These are phyloP conservation scores for Maniola hyperantus DNA, from an alignment of 2,888 invertebrate species.

Conservation along the genomic window DNA sequence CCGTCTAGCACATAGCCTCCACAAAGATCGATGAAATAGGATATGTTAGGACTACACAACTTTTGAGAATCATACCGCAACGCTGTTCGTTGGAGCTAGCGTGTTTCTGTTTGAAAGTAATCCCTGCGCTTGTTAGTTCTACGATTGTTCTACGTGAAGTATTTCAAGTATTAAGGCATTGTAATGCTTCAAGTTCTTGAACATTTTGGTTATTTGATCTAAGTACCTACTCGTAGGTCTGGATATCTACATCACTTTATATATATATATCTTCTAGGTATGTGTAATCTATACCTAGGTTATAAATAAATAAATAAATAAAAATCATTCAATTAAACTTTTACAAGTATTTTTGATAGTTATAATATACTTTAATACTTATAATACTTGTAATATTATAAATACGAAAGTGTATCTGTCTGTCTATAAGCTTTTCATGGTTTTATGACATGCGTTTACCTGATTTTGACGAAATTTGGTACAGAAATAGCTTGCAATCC, in stretches of 20 bases:
- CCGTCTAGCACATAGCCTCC: neutral
- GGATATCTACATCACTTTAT: neutral
- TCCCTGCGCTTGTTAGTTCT: constrained; percentile 5
- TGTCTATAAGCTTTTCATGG: too few relatives aligned
- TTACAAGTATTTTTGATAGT: too few relatives aligned
- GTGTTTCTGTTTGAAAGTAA: constrained; percentile 18
- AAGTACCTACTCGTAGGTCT: neutral
- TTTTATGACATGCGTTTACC: too few relatives aligned
- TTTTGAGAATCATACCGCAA: constrained; percentile 5
- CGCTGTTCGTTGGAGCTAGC: neutral
- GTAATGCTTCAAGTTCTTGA: neutral
- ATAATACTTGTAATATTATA: too few relatives aligned
- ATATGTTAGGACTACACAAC: constrained; percentile 4
- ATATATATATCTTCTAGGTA: neutral
- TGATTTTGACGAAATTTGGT: too few relatives aligned
- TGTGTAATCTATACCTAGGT: neutral
- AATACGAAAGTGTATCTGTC: too few relatives aligned
- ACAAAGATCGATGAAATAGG: neutral
- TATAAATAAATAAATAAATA: too few relatives aligned
- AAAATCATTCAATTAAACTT: too few relatives aligned
- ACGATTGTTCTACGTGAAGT: constrained; percentile 6
- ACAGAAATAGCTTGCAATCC: too few relatives aligned
- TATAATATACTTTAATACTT: too few relatives aligned
- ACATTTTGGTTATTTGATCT: neutral
- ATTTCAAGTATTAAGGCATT: constrained; percentile 9